Conservation (phyloP, 2,888 invertebrate genomes). For the Stenotaenia linearis region DNA sequence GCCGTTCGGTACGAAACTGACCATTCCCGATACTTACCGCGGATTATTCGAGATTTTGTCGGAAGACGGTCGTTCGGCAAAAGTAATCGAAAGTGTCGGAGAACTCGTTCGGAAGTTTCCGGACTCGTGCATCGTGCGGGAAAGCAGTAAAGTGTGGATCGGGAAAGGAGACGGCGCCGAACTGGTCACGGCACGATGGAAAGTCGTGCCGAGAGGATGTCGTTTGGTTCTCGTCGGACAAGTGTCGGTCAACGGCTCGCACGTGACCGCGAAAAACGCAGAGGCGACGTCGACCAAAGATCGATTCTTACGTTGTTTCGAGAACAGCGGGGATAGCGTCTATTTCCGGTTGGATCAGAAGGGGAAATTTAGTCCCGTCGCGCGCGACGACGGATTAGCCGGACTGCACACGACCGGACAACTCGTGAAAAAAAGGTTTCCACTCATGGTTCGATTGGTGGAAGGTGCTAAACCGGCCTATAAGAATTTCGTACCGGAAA, state of each 20-base stretch:
- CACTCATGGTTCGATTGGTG: constrained; percentile 83
- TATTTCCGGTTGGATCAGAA: constrained; percentile 78
- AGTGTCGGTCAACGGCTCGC: constrained; percentile 45
- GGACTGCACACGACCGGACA: constrained; percentile 89
- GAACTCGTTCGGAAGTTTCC: constrained; percentile 61
- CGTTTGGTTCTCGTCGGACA: constrained; percentile 73
- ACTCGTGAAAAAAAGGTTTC: constrained; percentile 79
- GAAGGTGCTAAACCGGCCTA: constrained; percentile 72
- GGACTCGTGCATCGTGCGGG: constrained; percentile 65
- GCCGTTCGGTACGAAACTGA: constrained; percentile 72
- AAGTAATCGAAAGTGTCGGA: constrained; percentile 72
- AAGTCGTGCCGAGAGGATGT: constrained; percentile 76
- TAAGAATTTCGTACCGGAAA: constrained; percentile 78
- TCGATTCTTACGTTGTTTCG: constrained; percentile 76
- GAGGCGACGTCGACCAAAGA: constrained; percentile 52
- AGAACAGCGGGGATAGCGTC: constrained; percentile 74
- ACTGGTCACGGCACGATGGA: constrained; percentile 45
- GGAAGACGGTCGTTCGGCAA: constrained; percentile 85
- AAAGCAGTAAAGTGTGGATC: constrained; percentile 63
- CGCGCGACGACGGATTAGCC: constrained; percentile 87
- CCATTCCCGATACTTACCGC: constrained; percentile 82
- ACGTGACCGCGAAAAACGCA: constrained; percentile 19
- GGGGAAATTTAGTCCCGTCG: constrained; percentile 85
- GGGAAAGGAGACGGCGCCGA: constrained; percentile 41
- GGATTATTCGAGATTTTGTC: constrained; percentile 91